Percentiles rank a stretch among this genome's conserved stretches.
Evolutionary conservation across 2,113 vertebrate genomes (phyloP).

Genomic region (Sorex fumeus): DNA sequence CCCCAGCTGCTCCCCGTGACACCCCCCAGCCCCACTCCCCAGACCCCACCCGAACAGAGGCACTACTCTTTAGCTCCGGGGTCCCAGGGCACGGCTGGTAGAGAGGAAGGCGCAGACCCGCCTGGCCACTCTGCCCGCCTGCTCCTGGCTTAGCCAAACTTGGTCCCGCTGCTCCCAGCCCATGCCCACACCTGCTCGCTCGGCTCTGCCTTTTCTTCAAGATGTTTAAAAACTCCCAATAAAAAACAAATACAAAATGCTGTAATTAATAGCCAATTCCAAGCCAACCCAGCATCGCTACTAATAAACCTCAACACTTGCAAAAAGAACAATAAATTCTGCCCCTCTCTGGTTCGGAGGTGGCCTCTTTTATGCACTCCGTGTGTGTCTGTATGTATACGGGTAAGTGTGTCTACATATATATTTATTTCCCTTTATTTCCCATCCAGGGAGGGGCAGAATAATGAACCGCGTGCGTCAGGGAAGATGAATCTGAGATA

Average conservation of each 20-base stretch:
- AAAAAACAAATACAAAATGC: constrained; percentile 75
- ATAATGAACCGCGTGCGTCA: constrained; percentile 92
- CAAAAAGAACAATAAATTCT: constrained; percentile 86
- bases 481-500: constrained; percentile 94
- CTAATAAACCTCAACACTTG: constrained; percentile 86
- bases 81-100: constrained; percentile 20
- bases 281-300: constrained; percentile 66
- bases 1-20: too few relatives aligned
- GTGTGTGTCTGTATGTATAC: constrained; percentile 86
- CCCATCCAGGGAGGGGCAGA: constrained; percentile 91
- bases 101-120: constrained; percentile 35
- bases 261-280: constrained; percentile 76
- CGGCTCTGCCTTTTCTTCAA: constrained; percentile 82
- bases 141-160: constrained; percentile 54
- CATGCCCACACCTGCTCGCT: constrained; percentile 83
- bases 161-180: constrained; percentile 57
- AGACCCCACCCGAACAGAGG: neutral
- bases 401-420: constrained; percentile 80
- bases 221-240: constrained; percentile 72
- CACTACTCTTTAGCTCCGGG: neutral
- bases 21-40: neutral
- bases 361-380: constrained; percentile 80
- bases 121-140: constrained; percentile 12
- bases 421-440: constrained; percentile 91
- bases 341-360: constrained; percentile 81